phyloP scores from a whole-genome alignment of 2,797 vertebrate species.

The Neopelma chrysocephalum region DNA sequence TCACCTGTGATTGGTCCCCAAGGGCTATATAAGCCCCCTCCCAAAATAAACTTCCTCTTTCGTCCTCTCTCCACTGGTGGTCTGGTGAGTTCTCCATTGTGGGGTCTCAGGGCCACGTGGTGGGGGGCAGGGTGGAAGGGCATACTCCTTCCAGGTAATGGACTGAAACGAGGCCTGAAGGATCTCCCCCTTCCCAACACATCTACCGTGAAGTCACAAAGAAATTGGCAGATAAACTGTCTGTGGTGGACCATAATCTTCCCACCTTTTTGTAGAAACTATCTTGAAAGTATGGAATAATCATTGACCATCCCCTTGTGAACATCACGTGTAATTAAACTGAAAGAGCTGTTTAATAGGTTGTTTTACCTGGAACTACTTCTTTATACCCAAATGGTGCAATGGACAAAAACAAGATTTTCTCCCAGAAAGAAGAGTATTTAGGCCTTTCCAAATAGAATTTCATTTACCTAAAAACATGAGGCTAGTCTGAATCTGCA shows the following conservation, averaged over 20 bases:
- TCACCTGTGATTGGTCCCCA: too few relatives aligned
- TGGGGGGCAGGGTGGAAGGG: too few relatives aligned
- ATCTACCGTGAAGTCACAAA: too few relatives aligned
- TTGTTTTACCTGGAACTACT: not conserved
- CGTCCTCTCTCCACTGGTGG: too few relatives aligned
- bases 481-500: not conserved
- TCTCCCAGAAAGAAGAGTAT: not conserved
- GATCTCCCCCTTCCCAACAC: too few relatives aligned
- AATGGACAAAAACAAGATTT: not conserved
- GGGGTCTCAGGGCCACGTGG: too few relatives aligned
- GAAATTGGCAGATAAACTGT: not conserved
- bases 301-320: not conserved
- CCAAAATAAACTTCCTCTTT: too few relatives aligned
- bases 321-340: not conserved
- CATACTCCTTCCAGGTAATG: too few relatives aligned
- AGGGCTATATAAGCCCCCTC: too few relatives aligned
- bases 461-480: not conserved
- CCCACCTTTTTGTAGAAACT: not conserved
- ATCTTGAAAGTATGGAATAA: not conserved
- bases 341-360: not conserved
- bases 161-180: too few relatives aligned
- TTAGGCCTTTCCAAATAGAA: not conserved
- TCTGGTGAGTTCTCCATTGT: too few relatives aligned
- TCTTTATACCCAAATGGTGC: not conserved
- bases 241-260: not conserved